phyloP scores from a whole-genome alignment of 2,797 vertebrate species.

The Calcarius lapponicus region DNA sequence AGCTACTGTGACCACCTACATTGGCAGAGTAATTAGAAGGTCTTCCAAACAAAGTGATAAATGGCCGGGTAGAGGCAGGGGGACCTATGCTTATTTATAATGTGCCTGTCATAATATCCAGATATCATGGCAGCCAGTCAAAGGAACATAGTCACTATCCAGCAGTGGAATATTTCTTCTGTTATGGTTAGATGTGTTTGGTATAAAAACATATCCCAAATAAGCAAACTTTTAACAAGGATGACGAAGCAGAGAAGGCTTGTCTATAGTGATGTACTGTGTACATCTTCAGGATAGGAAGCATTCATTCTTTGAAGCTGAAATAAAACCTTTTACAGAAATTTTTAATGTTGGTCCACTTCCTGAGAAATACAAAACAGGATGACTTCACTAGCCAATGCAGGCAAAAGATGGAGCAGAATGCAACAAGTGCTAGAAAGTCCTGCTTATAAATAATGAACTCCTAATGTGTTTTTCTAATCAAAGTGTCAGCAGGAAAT shows the following conservation, averaged over 20 bases:
- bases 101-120: slow-evolving; percentile 16
- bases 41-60: slow-evolving; percentile 68
- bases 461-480: slow-evolving; percentile 58
- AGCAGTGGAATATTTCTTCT: neutral
- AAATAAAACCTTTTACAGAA: neutral
- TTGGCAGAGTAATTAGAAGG: slow-evolving; percentile 68
- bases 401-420: neutral
- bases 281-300: neutral
- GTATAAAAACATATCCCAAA: neutral
- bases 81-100: slow-evolving; percentile 66
- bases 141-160: neutral
- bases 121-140: neutral
- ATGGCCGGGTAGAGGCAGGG: slow-evolving; percentile 44
- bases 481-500: slow-evolving; percentile 42
- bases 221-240: neutral
- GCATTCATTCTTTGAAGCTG: slow-evolving; percentile 1
- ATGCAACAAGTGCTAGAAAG: slow-evolving; percentile 10
- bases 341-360: neutral
- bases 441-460: slow-evolving; percentile 57
- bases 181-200: neutral
- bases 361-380: neutral
- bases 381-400: neutral
- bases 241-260: neutral
- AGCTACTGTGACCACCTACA: slow-evolving; percentile 63
- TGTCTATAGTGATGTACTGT: neutral